Percentiles rank a stretch among this genome's conserved stretches.
phyloP scores from a whole-genome alignment of 2,888 invertebrate genomes.

The Podabrus alpinus region DNA sequence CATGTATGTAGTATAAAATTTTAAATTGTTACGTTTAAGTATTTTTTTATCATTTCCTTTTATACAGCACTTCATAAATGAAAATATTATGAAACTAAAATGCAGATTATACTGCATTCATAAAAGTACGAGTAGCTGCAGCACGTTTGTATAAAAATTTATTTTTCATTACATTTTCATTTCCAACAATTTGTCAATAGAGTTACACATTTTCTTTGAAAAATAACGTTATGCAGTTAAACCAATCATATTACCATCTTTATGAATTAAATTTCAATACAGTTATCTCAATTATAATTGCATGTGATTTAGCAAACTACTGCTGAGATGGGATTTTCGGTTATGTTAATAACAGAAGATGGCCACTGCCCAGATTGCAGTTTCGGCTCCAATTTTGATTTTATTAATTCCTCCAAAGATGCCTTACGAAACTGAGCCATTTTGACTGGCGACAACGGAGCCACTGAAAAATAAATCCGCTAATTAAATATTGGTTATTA shows the following conservation, averaged over 20 bases:
- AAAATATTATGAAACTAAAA: neutral
- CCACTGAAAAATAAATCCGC: slow-evolving; percentile 58
- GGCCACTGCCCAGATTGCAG: slow-evolving; percentile 57
- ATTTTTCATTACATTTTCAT: neutral
- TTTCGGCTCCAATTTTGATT: slow-evolving; percentile 48
- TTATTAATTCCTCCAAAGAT: slow-evolving; percentile 62
- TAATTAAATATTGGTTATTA: neutral
- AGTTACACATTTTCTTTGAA: neutral
- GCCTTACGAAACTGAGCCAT: slow-evolving; percentile 68
- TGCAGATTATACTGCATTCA: neutral
- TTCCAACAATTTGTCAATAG: neutral
- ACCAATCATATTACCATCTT: neutral
- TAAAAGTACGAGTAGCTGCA: neutral
- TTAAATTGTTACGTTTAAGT: neutral
- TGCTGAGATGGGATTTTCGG: slow-evolving; percentile 78
- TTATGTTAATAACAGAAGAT: slow-evolving; percentile 74
- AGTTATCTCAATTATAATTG: slow-evolving; percentile 33
- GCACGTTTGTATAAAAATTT: neutral
- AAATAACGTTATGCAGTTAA: neutral
- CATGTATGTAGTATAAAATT: neutral
- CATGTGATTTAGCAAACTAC: slow-evolving; percentile 67
- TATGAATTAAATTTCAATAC: slow-evolving; percentile 43
- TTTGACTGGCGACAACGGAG: slow-evolving; percentile 72
- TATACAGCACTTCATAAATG: neutral
- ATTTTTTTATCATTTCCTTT: neutral